Conservation (phyloP, 1,140 invertebrate species). For the Charaxes varanes region DNA sequence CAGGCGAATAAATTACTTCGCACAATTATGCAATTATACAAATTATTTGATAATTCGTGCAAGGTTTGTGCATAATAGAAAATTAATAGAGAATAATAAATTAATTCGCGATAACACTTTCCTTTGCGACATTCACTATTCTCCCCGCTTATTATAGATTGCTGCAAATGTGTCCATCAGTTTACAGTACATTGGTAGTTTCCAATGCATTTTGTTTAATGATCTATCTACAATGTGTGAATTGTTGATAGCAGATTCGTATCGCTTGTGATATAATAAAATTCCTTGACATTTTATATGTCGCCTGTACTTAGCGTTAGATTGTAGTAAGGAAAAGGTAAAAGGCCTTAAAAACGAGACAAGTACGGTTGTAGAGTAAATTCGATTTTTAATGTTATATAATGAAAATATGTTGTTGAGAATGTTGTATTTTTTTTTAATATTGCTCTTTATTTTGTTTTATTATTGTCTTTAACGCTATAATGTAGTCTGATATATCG, state of each 20-base stretch:
- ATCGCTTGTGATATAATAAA: slow-evolving; percentile 18
- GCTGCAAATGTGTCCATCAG: no score
- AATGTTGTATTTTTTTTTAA: slow-evolving; percentile 18
- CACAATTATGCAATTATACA: no score
- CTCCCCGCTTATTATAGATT: no score
- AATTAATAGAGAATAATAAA: no score
- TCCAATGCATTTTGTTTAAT: no score
- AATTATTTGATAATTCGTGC: no score
- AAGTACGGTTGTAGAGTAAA: slow-evolving; percentile 13
- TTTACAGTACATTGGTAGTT: no score
- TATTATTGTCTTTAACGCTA: slow-evolving; percentile 12
- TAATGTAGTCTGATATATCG: slow-evolving; percentile 10
- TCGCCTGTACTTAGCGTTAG: slow-evolving; percentile 18
- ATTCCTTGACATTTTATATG: slow-evolving; percentile 16
- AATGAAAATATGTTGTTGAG: slow-evolving; percentile 19
- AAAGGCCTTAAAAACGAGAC: slow-evolving; percentile 8
- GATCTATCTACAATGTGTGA: no score
- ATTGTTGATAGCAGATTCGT: slow-evolving; percentile 1
- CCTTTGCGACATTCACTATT: no score
- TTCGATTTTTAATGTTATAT: slow-evolving; percentile 17
- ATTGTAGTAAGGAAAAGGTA: slow-evolving; percentile 13
- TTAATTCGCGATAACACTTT: no score
- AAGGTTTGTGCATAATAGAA: no score
- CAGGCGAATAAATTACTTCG: no score
- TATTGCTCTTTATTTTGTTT: slow-evolving; percentile 17